phyloP scores from a whole-genome alignment of 1,140 invertebrate species.

The Dryas iulia region DNA sequence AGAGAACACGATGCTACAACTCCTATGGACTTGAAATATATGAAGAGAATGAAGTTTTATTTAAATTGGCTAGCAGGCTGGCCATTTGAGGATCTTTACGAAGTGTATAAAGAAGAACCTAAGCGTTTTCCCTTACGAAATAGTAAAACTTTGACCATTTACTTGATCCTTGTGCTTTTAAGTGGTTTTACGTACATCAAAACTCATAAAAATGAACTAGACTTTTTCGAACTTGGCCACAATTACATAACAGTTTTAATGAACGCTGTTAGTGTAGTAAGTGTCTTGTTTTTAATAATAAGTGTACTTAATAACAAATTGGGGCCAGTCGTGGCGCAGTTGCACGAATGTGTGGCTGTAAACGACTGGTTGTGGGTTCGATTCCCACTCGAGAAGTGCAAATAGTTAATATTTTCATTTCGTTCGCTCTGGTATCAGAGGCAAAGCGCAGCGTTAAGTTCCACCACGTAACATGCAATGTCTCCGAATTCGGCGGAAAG shows the following conservation, averaged over 20 bases:
- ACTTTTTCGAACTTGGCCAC: constrained; percentile 32
- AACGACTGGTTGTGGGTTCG: no score
- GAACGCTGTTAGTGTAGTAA: constrained; percentile 27
- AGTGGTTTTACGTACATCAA: constrained; percentile 11
- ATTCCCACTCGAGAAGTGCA: no score
- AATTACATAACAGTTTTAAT: constrained; percentile 32
- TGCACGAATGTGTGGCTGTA: no score
- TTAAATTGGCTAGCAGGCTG: not conserved
- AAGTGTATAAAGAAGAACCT: not conserved
- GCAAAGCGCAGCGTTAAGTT: no score
- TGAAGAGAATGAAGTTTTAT: constrained; percentile 6
- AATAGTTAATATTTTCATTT: no score
- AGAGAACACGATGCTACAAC: not conserved
- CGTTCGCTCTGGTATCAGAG: no score
- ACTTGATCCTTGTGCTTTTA: not conserved
- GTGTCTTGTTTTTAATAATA: constrained; percentile 11
- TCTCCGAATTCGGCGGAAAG: no score
- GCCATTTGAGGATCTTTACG: constrained; percentile 12
- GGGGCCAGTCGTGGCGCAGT: no score
- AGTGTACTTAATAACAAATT: no score
- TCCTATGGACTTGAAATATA: constrained; percentile 9
- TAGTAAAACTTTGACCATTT: not conserved
- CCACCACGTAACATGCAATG: no score
- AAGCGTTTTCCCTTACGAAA: not conserved
- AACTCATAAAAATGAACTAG: constrained; percentile 9